phyloP scores from a whole-genome alignment of 2,113 vertebrate genomes.

The Rhea pennata region DNA sequence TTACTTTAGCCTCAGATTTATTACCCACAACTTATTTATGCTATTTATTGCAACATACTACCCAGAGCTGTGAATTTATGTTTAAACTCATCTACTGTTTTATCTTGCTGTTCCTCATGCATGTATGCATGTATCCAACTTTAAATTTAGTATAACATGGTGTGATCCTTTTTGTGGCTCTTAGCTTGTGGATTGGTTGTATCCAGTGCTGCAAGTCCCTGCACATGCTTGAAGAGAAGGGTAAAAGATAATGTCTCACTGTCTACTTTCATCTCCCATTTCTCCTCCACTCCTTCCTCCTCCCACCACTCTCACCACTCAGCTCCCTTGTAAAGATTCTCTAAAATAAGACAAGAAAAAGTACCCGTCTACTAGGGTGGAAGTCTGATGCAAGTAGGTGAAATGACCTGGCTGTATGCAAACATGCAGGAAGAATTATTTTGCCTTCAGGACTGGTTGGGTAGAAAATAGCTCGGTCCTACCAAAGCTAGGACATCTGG shows the following conservation, averaged over 20 bases:
- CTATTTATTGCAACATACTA: slow-evolving; percentile 45
- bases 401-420: not conserved
- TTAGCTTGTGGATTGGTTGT: not conserved
- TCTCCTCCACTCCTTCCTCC: not conserved
- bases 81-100: slow-evolving; percentile 40
- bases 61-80: not conserved
- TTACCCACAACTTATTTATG: slow-evolving; percentile 26
- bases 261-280: not conserved
- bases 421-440: not conserved
- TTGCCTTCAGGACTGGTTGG: slow-evolving; percentile 28
- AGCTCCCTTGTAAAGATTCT: not conserved
- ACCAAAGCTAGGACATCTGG: slow-evolving; percentile 57
- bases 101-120: not conserved
- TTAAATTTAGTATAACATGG: not conserved
- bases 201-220: not conserved
- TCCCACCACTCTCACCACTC: not conserved
- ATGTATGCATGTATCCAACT: not conserved
- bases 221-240: not conserved
- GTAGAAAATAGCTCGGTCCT: slow-evolving; percentile 50
- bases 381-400: not conserved
- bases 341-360: not conserved
- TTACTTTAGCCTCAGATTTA: slow-evolving; percentile 52
- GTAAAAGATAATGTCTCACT: not conserved
- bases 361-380: not conserved
- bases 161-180: not conserved